phyloP scores from a whole-genome alignment of 2,113 vertebrate species.

The Aepyceros melampus region DNA sequence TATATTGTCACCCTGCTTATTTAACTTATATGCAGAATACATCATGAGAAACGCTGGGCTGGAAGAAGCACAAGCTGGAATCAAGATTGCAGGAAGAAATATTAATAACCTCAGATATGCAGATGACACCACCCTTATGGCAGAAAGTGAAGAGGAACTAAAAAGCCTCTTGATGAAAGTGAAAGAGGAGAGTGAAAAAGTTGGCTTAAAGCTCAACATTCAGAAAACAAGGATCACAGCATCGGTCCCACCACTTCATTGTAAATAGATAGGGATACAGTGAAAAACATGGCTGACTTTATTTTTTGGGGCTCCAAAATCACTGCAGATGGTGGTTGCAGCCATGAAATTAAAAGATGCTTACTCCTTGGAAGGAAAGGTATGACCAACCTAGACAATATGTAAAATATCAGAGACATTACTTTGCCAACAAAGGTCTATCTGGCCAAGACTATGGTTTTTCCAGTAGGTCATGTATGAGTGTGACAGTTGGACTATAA shows the following conservation, averaged over 20 bases:
- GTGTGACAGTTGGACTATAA: neutral
- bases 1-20: neutral
- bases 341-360: neutral
- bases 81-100: fast-evolving
- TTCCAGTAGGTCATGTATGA: neutral
- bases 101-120: neutral
- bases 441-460: neutral
- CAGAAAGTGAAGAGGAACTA: neutral
- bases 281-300: neutral
- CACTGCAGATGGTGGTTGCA: neutral
- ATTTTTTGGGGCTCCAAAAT: fast-evolving
- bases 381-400: neutral
- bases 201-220: no score
- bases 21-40: neutral
- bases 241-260: neutral
- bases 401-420: neutral
- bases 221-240: neutral
- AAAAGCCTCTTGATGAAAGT: neutral
- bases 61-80: neutral
- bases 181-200: no score
- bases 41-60: neutral
- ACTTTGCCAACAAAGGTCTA: neutral
- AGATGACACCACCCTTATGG: neutral
- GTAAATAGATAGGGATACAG: neutral
- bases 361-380: neutral